Evolutionary conservation across 2,888 invertebrate species (phyloP).

Genomic region (Elmis aenea): DNA sequence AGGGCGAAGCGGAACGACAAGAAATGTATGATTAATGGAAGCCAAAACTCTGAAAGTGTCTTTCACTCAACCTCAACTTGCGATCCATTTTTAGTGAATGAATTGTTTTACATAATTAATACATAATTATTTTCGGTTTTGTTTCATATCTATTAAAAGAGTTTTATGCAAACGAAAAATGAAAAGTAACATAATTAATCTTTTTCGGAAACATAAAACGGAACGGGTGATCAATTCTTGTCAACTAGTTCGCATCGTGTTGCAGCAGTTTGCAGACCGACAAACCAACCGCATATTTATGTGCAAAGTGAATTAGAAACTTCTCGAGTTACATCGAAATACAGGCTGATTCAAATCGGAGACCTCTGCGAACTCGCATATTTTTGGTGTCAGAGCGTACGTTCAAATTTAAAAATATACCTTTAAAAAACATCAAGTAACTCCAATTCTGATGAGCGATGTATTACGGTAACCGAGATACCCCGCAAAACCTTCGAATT

Average conservation of each 20-base stretch:
- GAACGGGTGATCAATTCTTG: slow-evolving; percentile 18
- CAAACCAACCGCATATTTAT: no score
- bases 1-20: slow-evolving; percentile 33
- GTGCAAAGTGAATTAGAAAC: no score
- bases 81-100: slow-evolving; percentile 20
- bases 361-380: no score
- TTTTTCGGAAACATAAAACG: slow-evolving; percentile 16
- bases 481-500: no score
- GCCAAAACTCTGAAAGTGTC: slow-evolving; percentile 21
- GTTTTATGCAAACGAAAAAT: slow-evolving; percentile 17
- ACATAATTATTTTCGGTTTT: slow-evolving; percentile 19
- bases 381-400: no score
- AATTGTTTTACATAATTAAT: slow-evolving; percentile 22
- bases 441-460: no score
- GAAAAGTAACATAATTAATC: slow-evolving; percentile 18
- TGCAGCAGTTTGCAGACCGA: no score
- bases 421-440: no score
- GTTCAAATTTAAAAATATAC: no score
- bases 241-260: slow-evolving; percentile 17
- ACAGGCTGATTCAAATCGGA: no score
- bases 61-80: slow-evolving; percentile 19
- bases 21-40: slow-evolving; percentile 43
- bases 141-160: slow-evolving; percentile 18
- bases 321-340: no score
- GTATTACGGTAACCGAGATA: no score